Evolutionary conservation across 2,113 vertebrate genomes (phyloP).

Genomic region (Pristiophorus japonicus): DNA sequence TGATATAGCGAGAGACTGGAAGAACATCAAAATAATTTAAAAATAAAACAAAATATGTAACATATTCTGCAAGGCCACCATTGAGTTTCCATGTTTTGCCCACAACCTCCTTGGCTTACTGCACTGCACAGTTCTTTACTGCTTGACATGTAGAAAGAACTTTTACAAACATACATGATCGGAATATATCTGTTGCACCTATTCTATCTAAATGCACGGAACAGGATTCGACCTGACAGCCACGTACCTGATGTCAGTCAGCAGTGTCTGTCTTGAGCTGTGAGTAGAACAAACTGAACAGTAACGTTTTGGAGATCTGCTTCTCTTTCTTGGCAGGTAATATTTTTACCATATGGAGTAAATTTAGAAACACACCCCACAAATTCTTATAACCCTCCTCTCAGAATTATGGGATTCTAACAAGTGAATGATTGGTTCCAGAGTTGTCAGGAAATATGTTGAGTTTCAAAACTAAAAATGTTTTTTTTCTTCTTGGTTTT

Average conservation of each 20-base stretch:
- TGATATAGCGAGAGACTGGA: not conserved
- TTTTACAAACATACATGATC: not conserved
- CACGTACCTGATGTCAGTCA: not conserved
- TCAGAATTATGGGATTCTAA: not conserved
- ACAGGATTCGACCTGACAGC: not conserved
- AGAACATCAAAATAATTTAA: not conserved
- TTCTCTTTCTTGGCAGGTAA: conserved; percentile 31
- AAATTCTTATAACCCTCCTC: not conserved
- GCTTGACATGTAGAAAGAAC: not conserved
- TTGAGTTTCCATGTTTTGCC: not conserved
- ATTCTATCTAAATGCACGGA: not conserved
- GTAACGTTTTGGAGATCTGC: not conserved
- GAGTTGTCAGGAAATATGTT: not conserved
- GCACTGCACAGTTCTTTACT: not conserved
- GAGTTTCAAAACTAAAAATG: not conserved
- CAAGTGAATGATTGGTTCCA: conserved; percentile 2
- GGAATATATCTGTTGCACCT: not conserved
- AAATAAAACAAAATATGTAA: not conserved
- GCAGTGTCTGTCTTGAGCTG: not conserved
- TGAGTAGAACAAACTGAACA: not conserved
- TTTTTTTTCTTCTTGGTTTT: not conserved
- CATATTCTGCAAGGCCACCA: not conserved
- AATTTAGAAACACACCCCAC: conserved; percentile 17
- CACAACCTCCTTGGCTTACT: not conserved
- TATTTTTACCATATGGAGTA: conserved; percentile 25